Evolutionary conservation across 2,797 vertebrate species (phyloP).

Genomic region (Halcyon leucocephala): DNA sequence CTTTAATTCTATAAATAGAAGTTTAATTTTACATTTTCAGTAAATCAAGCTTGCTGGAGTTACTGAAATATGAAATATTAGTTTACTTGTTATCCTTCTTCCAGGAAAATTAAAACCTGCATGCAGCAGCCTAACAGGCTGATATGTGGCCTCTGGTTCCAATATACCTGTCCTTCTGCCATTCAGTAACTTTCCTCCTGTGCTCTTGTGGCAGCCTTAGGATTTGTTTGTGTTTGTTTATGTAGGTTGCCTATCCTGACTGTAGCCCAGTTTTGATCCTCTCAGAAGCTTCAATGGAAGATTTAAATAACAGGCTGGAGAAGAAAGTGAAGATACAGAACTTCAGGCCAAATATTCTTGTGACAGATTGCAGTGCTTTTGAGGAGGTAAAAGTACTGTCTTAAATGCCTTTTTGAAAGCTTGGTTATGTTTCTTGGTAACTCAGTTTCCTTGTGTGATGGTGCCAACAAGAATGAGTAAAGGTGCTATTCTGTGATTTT

Average conservation of each 20-base stretch:
- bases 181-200: neutral
- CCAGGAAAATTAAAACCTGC: neutral
- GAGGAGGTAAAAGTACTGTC: conserved; percentile 84
- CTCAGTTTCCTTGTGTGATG: neutral
- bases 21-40: neutral
- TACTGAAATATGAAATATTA: neutral
- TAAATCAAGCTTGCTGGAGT: neutral
- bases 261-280: conserved; percentile 87
- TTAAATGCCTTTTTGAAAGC: neutral
- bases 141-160: neutral
- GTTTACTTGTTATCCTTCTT: neutral
- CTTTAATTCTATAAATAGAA: neutral
- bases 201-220: neutral
- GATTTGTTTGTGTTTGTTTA: neutral
- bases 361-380: conserved; percentile 86
- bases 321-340: conserved; percentile 82
- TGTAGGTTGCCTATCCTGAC: conserved; percentile 88
- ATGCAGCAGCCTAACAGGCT: neutral
- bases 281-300: conserved; percentile 88
- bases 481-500: neutral
- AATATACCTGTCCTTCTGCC: neutral
- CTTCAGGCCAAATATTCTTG: conserved; percentile 92
- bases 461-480: neutral
- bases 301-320: conserved; percentile 86
- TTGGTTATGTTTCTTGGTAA: neutral